A percentile compares a stretch with the other conserved stretches of the same genome.
Conservation (phyloP, 2,797 vertebrate genomes). For the Chrysocyon brachyurus region DNA sequence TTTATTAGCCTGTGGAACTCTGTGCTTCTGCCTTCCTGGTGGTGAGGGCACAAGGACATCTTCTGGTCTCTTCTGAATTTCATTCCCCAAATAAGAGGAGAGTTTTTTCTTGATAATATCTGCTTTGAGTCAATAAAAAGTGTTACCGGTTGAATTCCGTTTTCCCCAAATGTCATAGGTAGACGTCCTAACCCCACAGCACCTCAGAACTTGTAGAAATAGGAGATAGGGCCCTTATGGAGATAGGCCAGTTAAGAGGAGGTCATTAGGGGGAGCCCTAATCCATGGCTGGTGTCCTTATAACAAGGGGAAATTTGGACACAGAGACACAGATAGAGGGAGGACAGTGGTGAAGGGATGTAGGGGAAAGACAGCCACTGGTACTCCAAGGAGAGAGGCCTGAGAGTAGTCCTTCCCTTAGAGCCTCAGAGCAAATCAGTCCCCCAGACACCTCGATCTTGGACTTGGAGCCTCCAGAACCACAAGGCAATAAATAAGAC, state of each 20-base stretch:
- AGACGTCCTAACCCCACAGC: neutral
- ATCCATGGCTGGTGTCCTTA: neutral
- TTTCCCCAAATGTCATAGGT: no score
- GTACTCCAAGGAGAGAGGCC: neutral
- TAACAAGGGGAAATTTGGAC: neutral
- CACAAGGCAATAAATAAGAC: neutral
- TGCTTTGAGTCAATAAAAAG: constrained; percentile 13
- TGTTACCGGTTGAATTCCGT: neutral
- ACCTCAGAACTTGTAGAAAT: neutral
- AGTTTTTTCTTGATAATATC: constrained; percentile 19
- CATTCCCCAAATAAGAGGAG: constrained; percentile 3
- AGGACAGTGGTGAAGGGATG: neutral
- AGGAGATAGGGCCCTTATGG: neutral
- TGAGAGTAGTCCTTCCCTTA: neutral
- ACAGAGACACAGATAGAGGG: neutral
- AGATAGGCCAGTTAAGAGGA: neutral
- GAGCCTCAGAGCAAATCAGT: neutral
- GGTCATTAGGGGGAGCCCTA: no score
- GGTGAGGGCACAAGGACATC: neutral
- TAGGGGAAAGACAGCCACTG: neutral
- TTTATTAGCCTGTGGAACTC: neutral
- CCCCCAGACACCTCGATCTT: no score
- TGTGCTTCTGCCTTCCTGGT: neutral
- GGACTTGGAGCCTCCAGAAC: neutral
- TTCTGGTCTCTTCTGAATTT: constrained; percentile 17